A percentile compares a stretch with the other conserved stretches of the same genome.
These are phyloP conservation scores for Eueides isabella DNA, from an alignment of 1,140 invertebrate genomes.

Conservation along the genomic window DNA sequence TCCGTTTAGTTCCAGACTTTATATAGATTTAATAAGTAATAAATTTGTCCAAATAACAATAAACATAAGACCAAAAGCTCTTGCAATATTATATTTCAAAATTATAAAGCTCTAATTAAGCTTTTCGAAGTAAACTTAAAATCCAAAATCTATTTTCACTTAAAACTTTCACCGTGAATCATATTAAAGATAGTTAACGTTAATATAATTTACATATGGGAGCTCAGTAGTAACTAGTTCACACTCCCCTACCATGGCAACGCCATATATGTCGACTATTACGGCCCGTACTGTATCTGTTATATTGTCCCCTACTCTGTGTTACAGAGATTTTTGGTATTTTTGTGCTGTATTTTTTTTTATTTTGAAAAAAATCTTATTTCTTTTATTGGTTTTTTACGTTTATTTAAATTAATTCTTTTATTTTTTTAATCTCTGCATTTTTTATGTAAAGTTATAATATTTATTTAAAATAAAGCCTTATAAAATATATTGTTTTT, in stretches of 20 bases:
- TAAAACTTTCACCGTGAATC: constrained; percentile 5
- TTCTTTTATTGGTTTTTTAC: no score
- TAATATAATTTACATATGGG: constrained; percentile 35
- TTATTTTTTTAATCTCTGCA: no score
- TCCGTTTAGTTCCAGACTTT: no score
- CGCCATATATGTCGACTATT: constrained; percentile 46
- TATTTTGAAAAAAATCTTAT: background rate
- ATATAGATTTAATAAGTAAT: no score
- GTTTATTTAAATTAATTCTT: no score
- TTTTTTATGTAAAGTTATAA: no score
- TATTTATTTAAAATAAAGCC: no score
- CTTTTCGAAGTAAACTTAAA: background rate
- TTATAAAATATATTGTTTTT: no score
- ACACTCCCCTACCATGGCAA: constrained; percentile 30
- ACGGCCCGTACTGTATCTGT: constrained; percentile 28
- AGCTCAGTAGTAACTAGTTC: constrained; percentile 35
- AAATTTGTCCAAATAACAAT: no score
- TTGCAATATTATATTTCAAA: background rate
- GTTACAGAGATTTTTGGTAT: background rate
- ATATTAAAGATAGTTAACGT: constrained; percentile 17
- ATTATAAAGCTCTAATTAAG: background rate
- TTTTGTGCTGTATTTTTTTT: background rate
- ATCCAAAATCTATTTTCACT: constrained; percentile 7
- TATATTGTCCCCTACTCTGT: constrained; percentile 27
- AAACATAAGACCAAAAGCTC: background rate